Evolutionary conservation across 2,113 vertebrate species (phyloP), one percentile per base, ranked within the genome.

Genomic region (Malurus melanocephalus): DNA sequence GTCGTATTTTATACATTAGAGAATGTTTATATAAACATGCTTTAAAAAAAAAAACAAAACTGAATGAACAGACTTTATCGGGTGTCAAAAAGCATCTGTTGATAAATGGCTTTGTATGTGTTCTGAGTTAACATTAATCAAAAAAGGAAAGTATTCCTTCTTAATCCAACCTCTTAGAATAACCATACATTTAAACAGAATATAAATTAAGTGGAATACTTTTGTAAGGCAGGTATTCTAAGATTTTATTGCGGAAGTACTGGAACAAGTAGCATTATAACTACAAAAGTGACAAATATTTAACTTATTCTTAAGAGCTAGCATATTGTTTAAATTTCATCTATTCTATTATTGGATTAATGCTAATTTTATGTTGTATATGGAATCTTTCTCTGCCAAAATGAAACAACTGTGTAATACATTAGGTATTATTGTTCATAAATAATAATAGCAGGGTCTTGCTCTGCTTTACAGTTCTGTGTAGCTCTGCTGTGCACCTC

Each of bases 41-140:
- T 87, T 94, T 62, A 82, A 88, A 85, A 90, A 81, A 81, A 80
- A 87, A 75, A 6, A n/a, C n/a, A 71, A 33, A 33, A 7, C 55
- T 83, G 71, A 79, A 87, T 80, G 64, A 94, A 88, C 82, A 94
- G 87, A 90, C 68, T 95, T 91, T 75, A 94, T 94, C 87, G 7
- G 57, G 78, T 94, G 80, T 93, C 92, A 95, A 83, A 96, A 83
- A 1, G 9, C 28, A 72, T 81, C 78, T 87, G 30, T 42, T 96
- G 80, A 94, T 94, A 85, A 94, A 96, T 65, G 57, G 33, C 18
- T 93, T 92, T 93, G 79, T 88, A 88, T 79, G 61, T 79, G 69
- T 74, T 93, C 46, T 68, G 32, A 71, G 42, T 74, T 75, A 90
- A 62, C 56, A 93, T 93, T 93, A 94, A 93, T 94, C 81, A 92